Evolutionary conservation across 2,113 vertebrate genomes (phyloP).

Genomic region (Cyprinodon brontotheroides): DNA sequence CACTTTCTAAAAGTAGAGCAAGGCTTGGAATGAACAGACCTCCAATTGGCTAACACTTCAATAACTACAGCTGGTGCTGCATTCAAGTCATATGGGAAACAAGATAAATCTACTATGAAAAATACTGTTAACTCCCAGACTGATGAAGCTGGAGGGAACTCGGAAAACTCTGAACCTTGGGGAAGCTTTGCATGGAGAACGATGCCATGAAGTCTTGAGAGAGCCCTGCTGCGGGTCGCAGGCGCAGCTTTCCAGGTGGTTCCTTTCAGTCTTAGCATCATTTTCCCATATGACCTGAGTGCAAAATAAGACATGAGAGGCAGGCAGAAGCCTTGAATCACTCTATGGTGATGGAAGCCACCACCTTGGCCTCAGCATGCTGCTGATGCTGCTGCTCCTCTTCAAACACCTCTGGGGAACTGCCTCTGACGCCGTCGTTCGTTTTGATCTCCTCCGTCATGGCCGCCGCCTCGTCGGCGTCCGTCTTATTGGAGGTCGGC

Average conservation of each 20-base stretch:
- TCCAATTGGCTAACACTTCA: constrained; percentile 53
- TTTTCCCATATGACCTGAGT: constrained; percentile 59
- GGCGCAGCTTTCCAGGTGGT: constrained; percentile 20
- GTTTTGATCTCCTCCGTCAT: constrained; percentile 79
- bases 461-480: constrained; percentile 55
- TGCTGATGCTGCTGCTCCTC: constrained; percentile 80
- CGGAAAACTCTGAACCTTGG: too few species aligned
- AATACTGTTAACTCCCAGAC: background rate
- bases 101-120: constrained; percentile 3
- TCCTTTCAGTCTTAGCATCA: background rate
- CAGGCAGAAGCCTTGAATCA: constrained; percentile 71
- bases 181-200: constrained; percentile 26
- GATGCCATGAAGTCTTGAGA: constrained; percentile 28
- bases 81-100: constrained; percentile 68
- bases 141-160: too few species aligned
- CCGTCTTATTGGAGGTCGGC: constrained; percentile 81
- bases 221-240: constrained; percentile 19
- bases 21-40: constrained; percentile 59
- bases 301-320: constrained; percentile 45
- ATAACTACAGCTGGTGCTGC: constrained; percentile 53
- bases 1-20: constrained; percentile 90
- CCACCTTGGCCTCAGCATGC: constrained; percentile 83
- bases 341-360: constrained; percentile 90
- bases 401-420: constrained; percentile 78
- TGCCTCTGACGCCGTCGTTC: constrained; percentile 64